Conservation (phyloP, 92 coral and sea anemone species). For the Ricordea florida region DNA sequence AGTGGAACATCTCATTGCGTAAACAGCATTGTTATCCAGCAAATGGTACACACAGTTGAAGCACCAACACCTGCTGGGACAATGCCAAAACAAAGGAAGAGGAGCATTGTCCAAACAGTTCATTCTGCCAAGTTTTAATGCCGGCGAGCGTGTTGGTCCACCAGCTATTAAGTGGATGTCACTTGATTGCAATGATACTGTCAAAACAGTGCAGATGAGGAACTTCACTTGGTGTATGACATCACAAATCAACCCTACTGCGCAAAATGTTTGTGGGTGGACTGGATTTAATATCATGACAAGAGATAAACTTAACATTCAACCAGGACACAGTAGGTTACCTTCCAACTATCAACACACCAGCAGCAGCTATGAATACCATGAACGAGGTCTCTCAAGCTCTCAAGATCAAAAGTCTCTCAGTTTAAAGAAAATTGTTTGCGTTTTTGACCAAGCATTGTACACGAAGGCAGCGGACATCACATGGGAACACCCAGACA, state of each 20-base stretch:
- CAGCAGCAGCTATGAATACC: conserved; percentile 77
- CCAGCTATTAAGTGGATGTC: conserved; percentile 1
- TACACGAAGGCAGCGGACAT: conserved; percentile 75
- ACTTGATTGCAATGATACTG: conserved; percentile 5
- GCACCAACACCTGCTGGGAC: conserved; percentile 32
- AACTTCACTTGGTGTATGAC: conserved; percentile 41
- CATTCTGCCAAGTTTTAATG: conserved; percentile 20
- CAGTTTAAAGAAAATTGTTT: conserved; percentile 61
- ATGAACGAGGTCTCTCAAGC: conserved; percentile 75
- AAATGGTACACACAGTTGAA: conserved; percentile 36
- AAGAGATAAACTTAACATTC: conserved; percentile 59
- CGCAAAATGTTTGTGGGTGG: conserved; percentile 58
- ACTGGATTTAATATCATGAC: conserved; percentile 73
- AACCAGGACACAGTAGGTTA: conserved; percentile 68
- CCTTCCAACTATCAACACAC: conserved; percentile 64
- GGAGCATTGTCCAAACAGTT: conserved; percentile 11
- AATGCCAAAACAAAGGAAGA: conserved; percentile 37
- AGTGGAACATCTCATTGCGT: conserved; percentile 51
- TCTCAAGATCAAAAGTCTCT: conserved; percentile 60
- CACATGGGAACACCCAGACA: conserved; percentile 60
- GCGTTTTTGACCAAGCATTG: conserved; percentile 75
- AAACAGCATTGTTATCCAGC: conserved; percentile 44
- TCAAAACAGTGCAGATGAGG: conserved; percentile 37
- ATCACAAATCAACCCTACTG: neutral
- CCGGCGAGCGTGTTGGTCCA: conserved; percentile 52